These are phyloP conservation scores for Zoanthus solanderi DNA, from an alignment of 92 coral and sea anemone species.

Conservation along the genomic window DNA sequence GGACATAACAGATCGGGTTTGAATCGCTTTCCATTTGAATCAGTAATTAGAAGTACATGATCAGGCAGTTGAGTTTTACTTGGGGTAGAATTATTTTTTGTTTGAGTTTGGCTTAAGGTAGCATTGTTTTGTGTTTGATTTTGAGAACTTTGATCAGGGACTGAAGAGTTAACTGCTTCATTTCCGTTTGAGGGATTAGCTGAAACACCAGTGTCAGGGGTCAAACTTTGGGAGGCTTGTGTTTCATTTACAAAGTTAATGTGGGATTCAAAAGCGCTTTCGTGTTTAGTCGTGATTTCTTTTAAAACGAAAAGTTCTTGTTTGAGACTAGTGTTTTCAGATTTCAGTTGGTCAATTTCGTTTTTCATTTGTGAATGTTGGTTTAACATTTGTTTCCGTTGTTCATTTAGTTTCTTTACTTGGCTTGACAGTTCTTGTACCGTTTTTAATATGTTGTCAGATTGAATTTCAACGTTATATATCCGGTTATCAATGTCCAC, in stretches of 20 bases:
- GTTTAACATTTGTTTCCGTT: background rate
- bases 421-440: background rate
- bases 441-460: background rate
- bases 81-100: constrained; percentile 7
- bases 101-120: background rate
- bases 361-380: background rate
- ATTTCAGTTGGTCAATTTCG: background rate
- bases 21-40: constrained; percentile 56
- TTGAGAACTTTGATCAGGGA: too few species aligned
- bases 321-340: background rate
- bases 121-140: background rate
- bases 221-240: too few species aligned
- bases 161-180: too few species aligned
- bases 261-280: too few species aligned
- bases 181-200: too few species aligned
- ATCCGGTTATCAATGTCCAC: background rate
- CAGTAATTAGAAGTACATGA: constrained; percentile 25
- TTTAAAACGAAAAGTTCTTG: background rate
- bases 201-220: too few species aligned
- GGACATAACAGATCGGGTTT: constrained; percentile 50
- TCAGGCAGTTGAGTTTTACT: background rate
- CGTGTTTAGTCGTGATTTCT: background rate
- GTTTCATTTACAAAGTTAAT: too few species aligned
- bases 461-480: background rate
- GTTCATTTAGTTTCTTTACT: background rate